phyloP scores from a whole-genome alignment of 2,113 vertebrate species.

The Barbus barbus region DNA sequence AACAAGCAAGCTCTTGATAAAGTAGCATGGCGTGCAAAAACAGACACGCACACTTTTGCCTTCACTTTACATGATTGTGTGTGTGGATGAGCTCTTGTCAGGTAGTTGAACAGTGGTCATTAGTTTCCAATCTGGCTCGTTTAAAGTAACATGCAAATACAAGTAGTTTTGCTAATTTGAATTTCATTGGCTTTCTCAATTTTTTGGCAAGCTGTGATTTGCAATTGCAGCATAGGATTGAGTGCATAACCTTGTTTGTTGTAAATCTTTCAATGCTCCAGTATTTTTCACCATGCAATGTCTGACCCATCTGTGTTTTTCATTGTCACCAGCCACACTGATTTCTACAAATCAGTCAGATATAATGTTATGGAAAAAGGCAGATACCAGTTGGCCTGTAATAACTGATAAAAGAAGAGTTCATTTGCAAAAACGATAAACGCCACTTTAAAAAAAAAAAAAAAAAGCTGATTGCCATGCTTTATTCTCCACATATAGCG shows the following conservation, averaged over 20 bases:
- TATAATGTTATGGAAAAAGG: background rate
- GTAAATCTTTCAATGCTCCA: too few relatives aligned
- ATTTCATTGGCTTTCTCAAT: background rate
- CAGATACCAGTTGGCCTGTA: background rate
- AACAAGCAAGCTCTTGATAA: slow-evolving; percentile 41
- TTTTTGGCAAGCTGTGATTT: background rate
- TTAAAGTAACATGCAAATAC: background rate
- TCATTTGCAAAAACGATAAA: too few relatives aligned
- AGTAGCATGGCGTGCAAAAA: background rate
- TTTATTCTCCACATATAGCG: too few relatives aligned
- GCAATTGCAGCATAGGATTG: background rate
- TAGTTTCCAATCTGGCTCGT: background rate
- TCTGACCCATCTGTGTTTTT: background rate
- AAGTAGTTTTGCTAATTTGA: background rate
- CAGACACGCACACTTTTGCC: background rate
- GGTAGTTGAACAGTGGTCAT: background rate
- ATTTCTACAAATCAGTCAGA: background rate
- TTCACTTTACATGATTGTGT: background rate
- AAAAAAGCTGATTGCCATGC: too few relatives aligned
- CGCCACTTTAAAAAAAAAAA: too few relatives aligned
- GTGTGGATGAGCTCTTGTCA: background rate
- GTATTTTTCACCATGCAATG: background rate
- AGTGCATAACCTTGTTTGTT: background rate
- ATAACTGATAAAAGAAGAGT: too few relatives aligned
- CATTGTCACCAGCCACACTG: background rate